These are phyloP conservation scores for Lamellibrachia satsuma DNA, from an alignment of 2,888 invertebrate species.

Conservation along the genomic window DNA sequence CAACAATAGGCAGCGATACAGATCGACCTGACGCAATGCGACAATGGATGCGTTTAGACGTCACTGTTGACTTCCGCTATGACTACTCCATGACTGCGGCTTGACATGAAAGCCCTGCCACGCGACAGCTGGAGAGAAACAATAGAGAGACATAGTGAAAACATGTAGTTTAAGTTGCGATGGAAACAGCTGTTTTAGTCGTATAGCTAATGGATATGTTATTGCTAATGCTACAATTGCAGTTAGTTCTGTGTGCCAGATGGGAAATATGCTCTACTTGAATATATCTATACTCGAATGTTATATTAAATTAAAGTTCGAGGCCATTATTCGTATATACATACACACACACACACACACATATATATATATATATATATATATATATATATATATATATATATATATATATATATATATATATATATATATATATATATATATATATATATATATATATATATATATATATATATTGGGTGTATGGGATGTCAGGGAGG, in stretches of 20 bases:
- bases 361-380: too few species aligned
- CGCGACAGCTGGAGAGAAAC: not conserved
- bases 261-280: too few species aligned
- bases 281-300: too few species aligned
- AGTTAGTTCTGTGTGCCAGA: not conserved
- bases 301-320: too few species aligned
- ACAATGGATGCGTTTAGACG: not conserved
- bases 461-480: too few species aligned
- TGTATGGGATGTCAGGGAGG: too few species aligned
- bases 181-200: not conserved
- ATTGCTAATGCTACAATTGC: not conserved
- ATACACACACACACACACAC: too few species aligned
- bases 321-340: too few species aligned
- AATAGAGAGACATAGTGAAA: not conserved
- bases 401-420: too few species aligned
- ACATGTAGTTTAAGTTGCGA: not conserved
- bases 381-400: too few species aligned
- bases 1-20: not conserved
- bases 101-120: not conserved
- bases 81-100: not conserved
- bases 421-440: too few species aligned
- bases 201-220: not conserved
- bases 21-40: not conserved
- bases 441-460: too few species aligned
- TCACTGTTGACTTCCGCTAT: not conserved